Conservation (phyloP, 2,113 vertebrate species). For the Xiphorhynchus elegans region DNA sequence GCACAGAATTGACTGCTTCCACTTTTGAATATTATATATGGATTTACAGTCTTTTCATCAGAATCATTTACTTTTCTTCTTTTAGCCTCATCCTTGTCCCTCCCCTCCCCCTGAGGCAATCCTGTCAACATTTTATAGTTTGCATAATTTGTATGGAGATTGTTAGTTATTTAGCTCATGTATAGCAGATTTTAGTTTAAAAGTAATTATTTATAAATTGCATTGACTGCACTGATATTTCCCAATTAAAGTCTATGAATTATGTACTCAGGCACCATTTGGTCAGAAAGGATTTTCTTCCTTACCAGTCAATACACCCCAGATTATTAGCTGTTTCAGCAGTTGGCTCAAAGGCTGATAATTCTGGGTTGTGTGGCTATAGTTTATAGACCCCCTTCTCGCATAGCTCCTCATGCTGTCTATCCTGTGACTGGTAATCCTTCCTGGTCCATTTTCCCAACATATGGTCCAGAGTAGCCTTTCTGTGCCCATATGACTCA, state of each 20-base stretch:
- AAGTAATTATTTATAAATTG: neutral
- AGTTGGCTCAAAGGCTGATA: neutral
- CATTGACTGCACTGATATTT: neutral
- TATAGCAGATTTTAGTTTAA: neutral
- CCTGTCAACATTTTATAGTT: neutral
- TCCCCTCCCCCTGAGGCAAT: neutral
- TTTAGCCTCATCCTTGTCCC: fast-evolving
- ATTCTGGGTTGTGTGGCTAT: neutral
- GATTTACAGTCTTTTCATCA: neutral
- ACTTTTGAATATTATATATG: neutral
- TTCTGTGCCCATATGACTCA: constrained; percentile 44
- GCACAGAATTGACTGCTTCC: neutral
- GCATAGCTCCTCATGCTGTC: neutral
- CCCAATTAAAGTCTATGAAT: neutral
- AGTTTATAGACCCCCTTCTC: neutral
- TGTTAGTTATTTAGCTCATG: neutral
- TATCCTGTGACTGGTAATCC: neutral
- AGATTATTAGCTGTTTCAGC: neutral
- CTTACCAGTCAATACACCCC: neutral
- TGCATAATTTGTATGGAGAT: neutral
- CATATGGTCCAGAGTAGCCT: constrained; percentile 29
- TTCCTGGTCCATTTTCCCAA: constrained; percentile 28
- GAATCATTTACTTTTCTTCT: neutral
- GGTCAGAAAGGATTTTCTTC: neutral
- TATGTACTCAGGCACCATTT: neutral